Evolutionary conservation across 2,888 invertebrate species (phyloP).

Genomic region (Drosophila paramelanica): DNA sequence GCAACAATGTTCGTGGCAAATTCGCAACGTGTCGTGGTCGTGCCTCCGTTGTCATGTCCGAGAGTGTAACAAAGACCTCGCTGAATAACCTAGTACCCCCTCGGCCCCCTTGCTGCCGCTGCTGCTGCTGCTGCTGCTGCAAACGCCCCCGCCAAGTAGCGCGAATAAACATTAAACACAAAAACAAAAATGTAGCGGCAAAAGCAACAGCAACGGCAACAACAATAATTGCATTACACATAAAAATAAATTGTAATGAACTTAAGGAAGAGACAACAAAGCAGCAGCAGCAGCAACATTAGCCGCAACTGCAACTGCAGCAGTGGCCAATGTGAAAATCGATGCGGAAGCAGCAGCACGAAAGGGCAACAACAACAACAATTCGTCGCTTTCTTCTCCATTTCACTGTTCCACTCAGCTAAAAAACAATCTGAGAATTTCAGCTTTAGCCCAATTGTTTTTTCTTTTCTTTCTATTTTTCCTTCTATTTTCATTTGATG

Average conservation of each 20-base stretch:
- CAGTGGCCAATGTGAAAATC: constrained; percentile 73
- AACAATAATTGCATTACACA: constrained; percentile 79
- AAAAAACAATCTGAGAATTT: constrained; percentile 55
- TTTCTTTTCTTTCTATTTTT: constrained; percentile 22
- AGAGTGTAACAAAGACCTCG: constrained; percentile 79
- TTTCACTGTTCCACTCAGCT: constrained; percentile 48
- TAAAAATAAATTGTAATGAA: constrained; percentile 80
- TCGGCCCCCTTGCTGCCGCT: background rate
- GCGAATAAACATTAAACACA: constrained; percentile 72
- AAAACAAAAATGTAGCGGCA: constrained; percentile 57
- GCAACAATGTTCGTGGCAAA: constrained; percentile 71
- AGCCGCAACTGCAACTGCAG: constrained; percentile 30
- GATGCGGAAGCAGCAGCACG: constrained; percentile 72
- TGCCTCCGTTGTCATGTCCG: constrained; percentile 77
- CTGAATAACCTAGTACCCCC: constrained; percentile 43
- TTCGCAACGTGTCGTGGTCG: constrained; percentile 80
- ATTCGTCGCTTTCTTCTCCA: constrained; percentile 50
- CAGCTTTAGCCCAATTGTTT: constrained; percentile 38
- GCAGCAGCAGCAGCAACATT: constrained; percentile 46
- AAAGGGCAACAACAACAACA: constrained; percentile 55
- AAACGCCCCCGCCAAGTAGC: constrained; percentile 68
- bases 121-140: constrained; percentile 29
- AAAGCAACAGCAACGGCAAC: constrained; percentile 46
- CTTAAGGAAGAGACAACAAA: constrained; percentile 62
- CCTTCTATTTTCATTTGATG: constrained; percentile 41